phyloP scores from a whole-genome alignment of 2,113 vertebrate genomes.

The Nothocercus julius region DNA sequence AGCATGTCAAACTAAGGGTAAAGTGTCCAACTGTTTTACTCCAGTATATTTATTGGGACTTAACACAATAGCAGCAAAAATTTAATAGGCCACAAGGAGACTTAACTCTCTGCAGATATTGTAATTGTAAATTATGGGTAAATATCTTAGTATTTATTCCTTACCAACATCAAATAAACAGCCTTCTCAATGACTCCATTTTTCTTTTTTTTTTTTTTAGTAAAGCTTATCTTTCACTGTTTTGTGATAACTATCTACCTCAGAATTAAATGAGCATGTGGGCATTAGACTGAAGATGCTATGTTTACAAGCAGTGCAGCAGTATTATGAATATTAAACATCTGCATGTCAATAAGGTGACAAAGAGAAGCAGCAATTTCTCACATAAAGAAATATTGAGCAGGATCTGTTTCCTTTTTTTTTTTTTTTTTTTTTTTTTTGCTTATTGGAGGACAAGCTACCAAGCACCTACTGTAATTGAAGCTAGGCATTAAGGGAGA shows the following conservation, averaged over 20 bases:
- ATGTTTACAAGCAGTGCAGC: neutral
- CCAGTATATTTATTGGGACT: neutral
- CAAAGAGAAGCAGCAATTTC: neutral
- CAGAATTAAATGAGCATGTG: neutral
- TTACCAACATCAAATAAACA: neutral
- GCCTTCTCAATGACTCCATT: neutral
- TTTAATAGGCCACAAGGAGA: neutral
- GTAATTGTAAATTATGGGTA: neutral
- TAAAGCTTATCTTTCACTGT: neutral
- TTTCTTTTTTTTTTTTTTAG: neutral
- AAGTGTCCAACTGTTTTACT: neutral
- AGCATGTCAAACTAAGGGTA: neutral
- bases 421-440: neutral
- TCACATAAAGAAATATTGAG: neutral
- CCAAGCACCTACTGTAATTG: neutral
- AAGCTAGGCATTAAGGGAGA: neutral
- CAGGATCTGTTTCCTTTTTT: neutral
- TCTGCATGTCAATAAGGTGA: neutral
- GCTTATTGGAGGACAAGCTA: neutral
- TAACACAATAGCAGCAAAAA: neutral
- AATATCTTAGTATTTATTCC: neutral
- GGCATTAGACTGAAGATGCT: neutral
- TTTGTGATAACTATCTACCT: neutral
- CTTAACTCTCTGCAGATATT: neutral
- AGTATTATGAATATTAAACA: neutral